phyloP scores from a whole-genome alignment of 2,888 invertebrate genomes.

The Lasioglossum pauxillum region DNA sequence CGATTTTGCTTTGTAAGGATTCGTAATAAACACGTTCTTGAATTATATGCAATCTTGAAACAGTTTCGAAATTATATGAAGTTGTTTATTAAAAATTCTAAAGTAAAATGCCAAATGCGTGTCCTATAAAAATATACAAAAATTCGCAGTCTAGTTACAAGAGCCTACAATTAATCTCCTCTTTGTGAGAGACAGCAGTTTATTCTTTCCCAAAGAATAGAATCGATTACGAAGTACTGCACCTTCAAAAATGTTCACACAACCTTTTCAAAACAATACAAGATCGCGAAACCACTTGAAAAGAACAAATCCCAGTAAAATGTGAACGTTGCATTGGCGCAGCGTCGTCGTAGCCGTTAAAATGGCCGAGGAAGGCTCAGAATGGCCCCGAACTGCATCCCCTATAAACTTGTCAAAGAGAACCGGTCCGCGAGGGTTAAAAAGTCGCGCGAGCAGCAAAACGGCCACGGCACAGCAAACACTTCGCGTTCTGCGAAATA shows the following conservation, averaged over 20 bases:
- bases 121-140: no score
- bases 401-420: slow-evolving; percentile 6
- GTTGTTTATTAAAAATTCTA: no score
- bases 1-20: background rate
- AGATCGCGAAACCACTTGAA: background rate
- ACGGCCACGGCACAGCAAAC: background rate
- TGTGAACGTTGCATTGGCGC: background rate
- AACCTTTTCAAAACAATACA: background rate
- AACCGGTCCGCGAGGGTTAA: background rate
- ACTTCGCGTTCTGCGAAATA: background rate
- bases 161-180: no score
- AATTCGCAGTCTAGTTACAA: no score
- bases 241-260: background rate
- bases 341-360: background rate
- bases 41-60: background rate
- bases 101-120: no score
- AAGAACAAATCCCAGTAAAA: background rate
- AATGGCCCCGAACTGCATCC: background rate
- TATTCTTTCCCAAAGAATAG: background rate
- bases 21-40: background rate
- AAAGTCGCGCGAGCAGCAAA: background rate
- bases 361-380: background rate
- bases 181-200: no score
- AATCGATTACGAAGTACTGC: background rate
- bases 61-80: no score